Base-by-base conservation (phyloP, 2,888 invertebrate species). In the Perizoma affinitatum region DNA sequence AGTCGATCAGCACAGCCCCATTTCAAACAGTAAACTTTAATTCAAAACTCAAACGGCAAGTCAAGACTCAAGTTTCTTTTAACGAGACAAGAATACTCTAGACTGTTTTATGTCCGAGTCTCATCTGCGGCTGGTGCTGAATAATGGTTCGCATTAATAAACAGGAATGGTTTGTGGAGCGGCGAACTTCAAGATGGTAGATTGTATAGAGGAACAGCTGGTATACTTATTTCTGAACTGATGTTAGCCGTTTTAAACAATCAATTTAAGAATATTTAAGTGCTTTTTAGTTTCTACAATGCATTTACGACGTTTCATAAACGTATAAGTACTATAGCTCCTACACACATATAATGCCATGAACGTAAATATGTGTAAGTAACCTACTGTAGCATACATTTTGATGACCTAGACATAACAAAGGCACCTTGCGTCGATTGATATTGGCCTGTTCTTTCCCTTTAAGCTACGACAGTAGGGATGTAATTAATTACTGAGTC, bases 61-160 rank as follows among this genome's bases (percentile, higher is more conserved):
- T 82, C 79, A 78, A 83, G 84, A 79, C 74, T 82, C 76, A 76
- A 84, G 82, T 84, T 83, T 83, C 81, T 84, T 83, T 80, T 83
- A 83, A 83, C 82, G 79, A 83, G 82, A 68, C 78, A 79, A 79
- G 80, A 84, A 84, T 84, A 81, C 82, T 83, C 82, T 54, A 75
- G 80, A 83, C 83, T 84, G 82, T 86, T 87, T 83, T 78, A 81
- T 80, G 78, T 75, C 74, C 79, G 74, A 83, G 87, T 82, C 86
- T 87, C 89, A 89, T 90, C 87, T 90, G 88, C 77, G 89, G 89
- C 72, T 78, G 81, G 76, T 71, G 73, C 78, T 88, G 86, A 90
- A 86, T 90, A 89, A 90, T 90, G 86, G 79, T 73, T 67, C 72
- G 79, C 89, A 90, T 90, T 90, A 88, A 91, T 90, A 90, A 87